Evolutionary conservation across 2,888 invertebrate genomes (phyloP).

Genomic region (Lycaena phlaeas): DNA sequence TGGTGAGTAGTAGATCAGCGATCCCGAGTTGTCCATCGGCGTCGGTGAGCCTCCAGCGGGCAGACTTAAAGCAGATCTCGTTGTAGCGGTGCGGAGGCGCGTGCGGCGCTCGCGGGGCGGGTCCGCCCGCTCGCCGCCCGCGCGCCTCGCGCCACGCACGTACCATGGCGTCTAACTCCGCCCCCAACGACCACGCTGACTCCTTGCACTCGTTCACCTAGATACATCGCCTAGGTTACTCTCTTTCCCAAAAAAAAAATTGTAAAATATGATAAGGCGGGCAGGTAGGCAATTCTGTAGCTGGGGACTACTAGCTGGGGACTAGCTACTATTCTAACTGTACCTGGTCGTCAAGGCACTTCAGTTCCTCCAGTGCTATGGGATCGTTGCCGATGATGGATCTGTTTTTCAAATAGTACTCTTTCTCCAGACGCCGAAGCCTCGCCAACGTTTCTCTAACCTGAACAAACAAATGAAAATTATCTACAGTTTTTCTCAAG

Average conservation of each 20-base stretch:
- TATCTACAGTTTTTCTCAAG: no score
- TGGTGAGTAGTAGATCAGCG: conserved; percentile 94
- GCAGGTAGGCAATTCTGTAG: no score
- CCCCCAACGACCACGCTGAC: conserved; percentile 87
- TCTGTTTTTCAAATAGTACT: conserved; percentile 89
- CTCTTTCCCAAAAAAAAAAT: background rate
- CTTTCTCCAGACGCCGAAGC: conserved; percentile 89
- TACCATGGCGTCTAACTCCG: conserved; percentile 96
- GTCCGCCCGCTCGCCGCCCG: conserved; percentile 75
- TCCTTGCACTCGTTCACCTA: conserved; percentile 93
- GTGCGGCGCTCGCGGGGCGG: conserved; percentile 76
- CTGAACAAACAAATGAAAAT: no score
- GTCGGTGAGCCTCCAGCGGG: conserved; percentile 98
- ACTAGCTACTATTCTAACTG: no score
- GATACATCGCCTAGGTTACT: no score
- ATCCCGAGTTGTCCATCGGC: conserved; percentile 98
- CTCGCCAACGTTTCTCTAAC: conserved; percentile 83
- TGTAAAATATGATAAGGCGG: no score
- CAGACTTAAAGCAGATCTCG: conserved; percentile 98
- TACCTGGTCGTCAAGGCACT: conserved; percentile 80
- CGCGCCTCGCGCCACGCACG: conserved; percentile 88
- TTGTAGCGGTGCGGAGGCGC: conserved; percentile 81
- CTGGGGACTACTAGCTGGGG: no score
- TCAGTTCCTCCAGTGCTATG: conserved; percentile 75
- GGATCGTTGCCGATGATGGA: conserved; percentile 77